These are phyloP conservation scores for Megaptera novaeangliae DNA, from an alignment of 2,113 vertebrate species.

Conservation along the genomic window DNA sequence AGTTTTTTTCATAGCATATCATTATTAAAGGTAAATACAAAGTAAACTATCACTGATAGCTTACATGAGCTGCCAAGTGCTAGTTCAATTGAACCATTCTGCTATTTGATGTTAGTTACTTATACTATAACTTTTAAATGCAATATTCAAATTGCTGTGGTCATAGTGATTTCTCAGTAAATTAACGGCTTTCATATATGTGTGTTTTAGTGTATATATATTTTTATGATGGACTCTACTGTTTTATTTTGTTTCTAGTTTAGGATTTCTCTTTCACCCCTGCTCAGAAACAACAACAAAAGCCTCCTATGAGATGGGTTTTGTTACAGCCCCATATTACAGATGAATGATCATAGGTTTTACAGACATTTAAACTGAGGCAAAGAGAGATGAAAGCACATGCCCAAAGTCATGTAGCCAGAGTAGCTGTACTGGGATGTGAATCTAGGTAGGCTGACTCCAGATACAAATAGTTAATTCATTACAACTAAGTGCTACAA, in stretches of 20 bases:
- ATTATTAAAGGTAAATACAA: not conserved
- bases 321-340: not conserved
- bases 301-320: not conserved
- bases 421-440: not conserved
- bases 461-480: not conserved
- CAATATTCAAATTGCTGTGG: not conserved
- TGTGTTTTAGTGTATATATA: not conserved
- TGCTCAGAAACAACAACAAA: constrained; percentile 53
- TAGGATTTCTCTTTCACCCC: not conserved
- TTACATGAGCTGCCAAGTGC: not conserved
- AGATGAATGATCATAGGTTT: not conserved
- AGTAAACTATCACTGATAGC: not conserved
- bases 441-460: not conserved
- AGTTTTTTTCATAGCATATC: not conserved
- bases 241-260: not conserved
- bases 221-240: not conserved
- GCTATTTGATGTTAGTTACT: too few relatives aligned
- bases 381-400: not conserved
- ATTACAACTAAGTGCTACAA: not conserved
- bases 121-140: not conserved
- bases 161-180: not conserved
- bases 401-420: not conserved
- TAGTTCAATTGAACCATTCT: not conserved
- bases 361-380: not conserved
- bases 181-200: not conserved